Evolutionary conservation across 2,888 invertebrate species (phyloP), one percentile per base, ranked within the genome.

Genomic region (Cheilosia grossa): DNA sequence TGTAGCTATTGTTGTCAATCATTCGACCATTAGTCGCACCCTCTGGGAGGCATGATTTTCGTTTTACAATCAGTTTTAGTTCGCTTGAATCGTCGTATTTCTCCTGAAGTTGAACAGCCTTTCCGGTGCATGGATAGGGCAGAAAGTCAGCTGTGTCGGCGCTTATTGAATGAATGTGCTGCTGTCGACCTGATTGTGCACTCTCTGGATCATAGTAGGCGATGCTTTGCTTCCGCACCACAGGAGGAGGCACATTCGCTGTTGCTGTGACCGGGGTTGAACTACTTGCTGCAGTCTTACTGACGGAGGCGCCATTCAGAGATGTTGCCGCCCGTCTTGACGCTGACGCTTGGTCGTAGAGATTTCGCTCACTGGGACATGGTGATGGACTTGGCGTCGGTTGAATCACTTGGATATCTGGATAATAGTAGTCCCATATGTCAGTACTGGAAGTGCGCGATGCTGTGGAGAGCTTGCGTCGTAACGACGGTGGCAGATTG

Each of bases 321-420:
- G 64, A 54, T 64, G 61, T 61, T 59, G 83, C 59, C 70, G 77
- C 54, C 56, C 66, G 74, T 58, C 49, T 81, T 27, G 83, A 67
- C 21, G 87, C 70, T 74, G 82, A 70, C 59, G 82, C 75, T 64
- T 87, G 80, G 30, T 90, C 91, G 79, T 89, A 90, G 24, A 89
- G 87, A 85, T 89, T 90, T 78, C 89, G 89, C 88, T 95, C 95
- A 90, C 97, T 97, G 42, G 94, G 94, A 90, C 95, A 94, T 9
- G 97, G 97, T 47, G 97, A 97, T 66, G 96, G 93, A 72, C 96
- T 96, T n/a, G 97, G 96, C 24, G 96, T 96, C 58, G 96, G 95
- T 89, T 96, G 95, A 87, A 96, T 96, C 87, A 96, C 95, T 91
- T 94, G 94, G 88, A 94, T 94, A 89, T 94, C 94, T 82, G 94